These are phyloP conservation scores for Cryptosula pallasiana DNA, from an alignment of 2,888 invertebrate species.

Conservation along the genomic window DNA sequence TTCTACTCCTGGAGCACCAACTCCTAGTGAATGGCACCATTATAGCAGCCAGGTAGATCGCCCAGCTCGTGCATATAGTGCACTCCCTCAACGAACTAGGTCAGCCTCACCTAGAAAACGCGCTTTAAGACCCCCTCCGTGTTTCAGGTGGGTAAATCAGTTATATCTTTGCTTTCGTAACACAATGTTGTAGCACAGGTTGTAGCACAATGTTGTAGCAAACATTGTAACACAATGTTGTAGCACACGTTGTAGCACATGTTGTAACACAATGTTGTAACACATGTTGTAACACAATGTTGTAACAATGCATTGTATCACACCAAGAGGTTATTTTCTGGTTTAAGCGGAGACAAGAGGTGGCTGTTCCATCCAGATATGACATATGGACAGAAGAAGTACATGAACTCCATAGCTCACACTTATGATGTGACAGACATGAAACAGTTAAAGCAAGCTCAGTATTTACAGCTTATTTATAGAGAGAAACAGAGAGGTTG, in stretches of 20 bases:
- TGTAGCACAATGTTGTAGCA: too few species aligned
- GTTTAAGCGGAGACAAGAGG: slow-evolving; percentile 3
- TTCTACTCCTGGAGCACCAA: background rate
- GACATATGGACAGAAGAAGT: slow-evolving; percentile 22
- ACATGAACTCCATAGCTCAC: slow-evolving; percentile 18
- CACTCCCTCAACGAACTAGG: background rate
- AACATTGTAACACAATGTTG: too few species aligned
- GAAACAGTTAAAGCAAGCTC: slow-evolving; percentile 23
- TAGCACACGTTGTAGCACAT: too few species aligned
- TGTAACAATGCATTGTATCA: too few species aligned
- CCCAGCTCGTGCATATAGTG: background rate
- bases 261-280: too few species aligned
- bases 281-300: too few species aligned
- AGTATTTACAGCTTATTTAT: slow-evolving; percentile 23
- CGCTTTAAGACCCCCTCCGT: background rate
- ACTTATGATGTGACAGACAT: slow-evolving; percentile 21
- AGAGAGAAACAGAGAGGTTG: slow-evolving; percentile 21
- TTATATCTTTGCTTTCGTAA: too few species aligned
- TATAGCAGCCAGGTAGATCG: slow-evolving; percentile 6
- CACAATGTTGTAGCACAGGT: too few species aligned
- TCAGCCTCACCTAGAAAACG: background rate
- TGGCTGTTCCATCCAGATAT: slow-evolving; percentile 22
- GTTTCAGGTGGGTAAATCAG: slow-evolving; percentile 22
- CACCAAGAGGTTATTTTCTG: too few species aligned
- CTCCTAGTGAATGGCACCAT: background rate